phyloP scores from a whole-genome alignment of 1,140 invertebrate species.

The Steinernema feltiae region DNA sequence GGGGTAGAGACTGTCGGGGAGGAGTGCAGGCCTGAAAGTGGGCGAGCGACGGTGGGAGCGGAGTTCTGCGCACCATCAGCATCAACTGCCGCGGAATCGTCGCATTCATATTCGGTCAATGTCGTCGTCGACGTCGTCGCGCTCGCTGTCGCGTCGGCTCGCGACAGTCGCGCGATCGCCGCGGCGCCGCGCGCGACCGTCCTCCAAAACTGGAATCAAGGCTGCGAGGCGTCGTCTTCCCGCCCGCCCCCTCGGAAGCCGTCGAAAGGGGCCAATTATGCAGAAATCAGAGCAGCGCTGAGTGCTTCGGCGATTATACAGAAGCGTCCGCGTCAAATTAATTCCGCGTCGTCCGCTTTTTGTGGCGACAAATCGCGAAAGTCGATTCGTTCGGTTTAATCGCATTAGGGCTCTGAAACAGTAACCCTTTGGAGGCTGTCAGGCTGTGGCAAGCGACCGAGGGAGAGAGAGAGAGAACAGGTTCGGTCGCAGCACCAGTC shows the following conservation, averaged over 20 bases:
- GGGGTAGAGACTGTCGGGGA: background rate
- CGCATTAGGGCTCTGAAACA: background rate
- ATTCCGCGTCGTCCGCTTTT: background rate
- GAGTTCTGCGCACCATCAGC: background rate
- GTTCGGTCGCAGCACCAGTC: too few relatives aligned
- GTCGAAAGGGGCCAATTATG: background rate
- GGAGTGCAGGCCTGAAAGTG: background rate
- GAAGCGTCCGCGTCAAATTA: background rate
- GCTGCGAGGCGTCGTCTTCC: background rate
- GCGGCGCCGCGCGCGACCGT: background rate
- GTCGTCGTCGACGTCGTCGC: background rate
- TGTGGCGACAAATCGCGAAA: background rate
- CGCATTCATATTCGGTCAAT: constrained; percentile 15
- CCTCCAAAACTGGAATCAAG: background rate
- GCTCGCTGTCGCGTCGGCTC: background rate
- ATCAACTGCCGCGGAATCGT: constrained; percentile 7
- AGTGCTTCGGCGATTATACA: background rate
- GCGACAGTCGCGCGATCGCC: background rate
- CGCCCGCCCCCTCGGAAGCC: background rate
- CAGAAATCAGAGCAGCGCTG: background rate
- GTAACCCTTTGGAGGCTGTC: background rate
- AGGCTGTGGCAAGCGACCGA: too few relatives aligned
- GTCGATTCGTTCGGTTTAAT: background rate
- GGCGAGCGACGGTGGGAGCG: too few relatives aligned
- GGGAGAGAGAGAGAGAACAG: background rate